A percentile compares a stretch with the other conserved stretches of the same genome.
Conservation (phyloP, 2,888 invertebrate genomes). For the Cataglyphis rosenhaueri region DNA sequence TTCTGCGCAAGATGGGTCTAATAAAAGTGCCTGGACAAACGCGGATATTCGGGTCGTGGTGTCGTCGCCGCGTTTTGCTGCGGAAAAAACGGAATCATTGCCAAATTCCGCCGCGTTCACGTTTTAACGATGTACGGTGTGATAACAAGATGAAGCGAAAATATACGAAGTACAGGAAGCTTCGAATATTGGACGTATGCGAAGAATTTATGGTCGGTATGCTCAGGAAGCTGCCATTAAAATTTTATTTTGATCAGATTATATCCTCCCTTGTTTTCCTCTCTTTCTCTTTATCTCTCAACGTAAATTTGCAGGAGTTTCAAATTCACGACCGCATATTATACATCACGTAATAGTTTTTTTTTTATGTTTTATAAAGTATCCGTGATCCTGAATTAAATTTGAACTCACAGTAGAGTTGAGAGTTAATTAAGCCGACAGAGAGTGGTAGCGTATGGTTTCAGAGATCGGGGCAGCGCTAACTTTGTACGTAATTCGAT, state of each 20-base stretch:
- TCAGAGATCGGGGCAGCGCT: constrained; percentile 21
- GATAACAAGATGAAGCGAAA: not conserved
- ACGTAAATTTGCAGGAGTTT: not conserved
- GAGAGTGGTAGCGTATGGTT: constrained; percentile 21
- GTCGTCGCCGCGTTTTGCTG: not conserved
- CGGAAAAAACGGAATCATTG: constrained; percentile 51
- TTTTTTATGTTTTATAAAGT: constrained; percentile 12
- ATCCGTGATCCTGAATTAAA: not conserved
- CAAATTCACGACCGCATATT: not conserved
- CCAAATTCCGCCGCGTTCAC: constrained; percentile 51
- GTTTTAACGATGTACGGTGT: not conserved
- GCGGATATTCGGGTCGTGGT: constrained; percentile 52
- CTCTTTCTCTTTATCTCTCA: too few species aligned
- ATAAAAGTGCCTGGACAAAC: constrained; percentile 51
- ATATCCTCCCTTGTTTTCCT: not conserved
- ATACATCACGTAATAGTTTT: not conserved
- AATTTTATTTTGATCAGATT: constrained; percentile 14
- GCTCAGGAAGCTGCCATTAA: not conserved
- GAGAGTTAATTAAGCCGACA: constrained; percentile 32
- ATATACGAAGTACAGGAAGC: not conserved
- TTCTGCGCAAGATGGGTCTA: constrained; percentile 36
- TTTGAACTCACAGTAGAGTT: constrained; percentile 27
- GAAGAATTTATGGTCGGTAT: not conserved
- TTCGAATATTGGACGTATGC: not conserved
- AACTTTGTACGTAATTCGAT: constrained; percentile 45